A percentile compares a stretch with the other conserved stretches of the same genome.
Evolutionary conservation across 1,140 invertebrate genomes (phyloP).

Genomic region (Nasonia longicornis): DNA sequence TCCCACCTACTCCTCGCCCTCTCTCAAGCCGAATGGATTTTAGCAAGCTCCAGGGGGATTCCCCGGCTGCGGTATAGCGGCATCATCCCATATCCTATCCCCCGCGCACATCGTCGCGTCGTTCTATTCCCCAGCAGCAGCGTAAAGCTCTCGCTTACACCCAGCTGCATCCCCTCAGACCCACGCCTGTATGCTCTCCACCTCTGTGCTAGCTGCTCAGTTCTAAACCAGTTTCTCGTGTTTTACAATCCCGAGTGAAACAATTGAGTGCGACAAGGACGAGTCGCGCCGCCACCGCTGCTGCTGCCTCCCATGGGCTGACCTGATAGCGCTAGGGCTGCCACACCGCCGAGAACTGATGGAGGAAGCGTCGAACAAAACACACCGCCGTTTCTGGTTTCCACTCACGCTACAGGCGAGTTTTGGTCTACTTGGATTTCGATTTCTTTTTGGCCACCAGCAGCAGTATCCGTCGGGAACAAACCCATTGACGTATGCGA

Average conservation of each 20-base stretch:
- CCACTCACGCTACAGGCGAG: neutral
- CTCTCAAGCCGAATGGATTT: slow-evolving; percentile 50
- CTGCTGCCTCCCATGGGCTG: neutral
- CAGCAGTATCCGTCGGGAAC: neutral
- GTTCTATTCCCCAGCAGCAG: slow-evolving; percentile 42
- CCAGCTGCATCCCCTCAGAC: neutral
- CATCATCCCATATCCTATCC: slow-evolving; percentile 46
- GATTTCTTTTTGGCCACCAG: too few species aligned
- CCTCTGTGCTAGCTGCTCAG: neutral
- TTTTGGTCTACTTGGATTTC: neutral
- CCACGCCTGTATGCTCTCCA: too few species aligned
- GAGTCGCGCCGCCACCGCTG: neutral
- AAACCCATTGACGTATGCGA: neutral
- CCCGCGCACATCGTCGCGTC: slow-evolving; percentile 33
- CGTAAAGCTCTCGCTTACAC: slow-evolving; percentile 51
- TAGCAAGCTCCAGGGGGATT: slow-evolving; percentile 48
- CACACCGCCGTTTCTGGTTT: neutral
- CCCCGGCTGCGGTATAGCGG: slow-evolving; percentile 26
- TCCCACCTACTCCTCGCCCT: neutral
- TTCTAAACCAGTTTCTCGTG: slow-evolving; percentile 61
- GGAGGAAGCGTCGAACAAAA: too few species aligned
- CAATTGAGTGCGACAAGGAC: slow-evolving; percentile 58
- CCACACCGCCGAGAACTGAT: too few species aligned
- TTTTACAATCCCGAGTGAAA: slow-evolving; percentile 63
- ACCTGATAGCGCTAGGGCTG: neutral